Evolutionary conservation across 2,797 vertebrate genomes (phyloP), one percentile per base, ranked within the genome.

Genomic region (Neoniphon sammara): DNA sequence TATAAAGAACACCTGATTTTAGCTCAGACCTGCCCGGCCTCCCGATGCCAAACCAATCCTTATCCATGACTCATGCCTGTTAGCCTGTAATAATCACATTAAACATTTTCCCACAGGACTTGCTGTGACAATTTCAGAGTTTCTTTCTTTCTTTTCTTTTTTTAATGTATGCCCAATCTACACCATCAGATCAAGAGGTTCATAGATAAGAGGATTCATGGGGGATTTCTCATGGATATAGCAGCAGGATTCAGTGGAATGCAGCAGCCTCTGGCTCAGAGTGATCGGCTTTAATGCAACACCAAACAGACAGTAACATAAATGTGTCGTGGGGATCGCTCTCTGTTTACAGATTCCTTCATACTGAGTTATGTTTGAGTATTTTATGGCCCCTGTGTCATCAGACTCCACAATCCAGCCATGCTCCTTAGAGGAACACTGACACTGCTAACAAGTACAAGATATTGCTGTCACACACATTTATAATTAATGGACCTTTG

Each of bases 61-160:
- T 25, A 70, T 49, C 66, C 34, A 31, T 85, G 80, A 86, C 67
- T 82, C 76, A 77, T 68, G 46, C 10, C 57, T 20, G 31, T 66
- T 34, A 30, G 36, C 52, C 74, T 66, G 70, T 81, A 79, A 77
- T 69, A 77, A 69, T 65, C 34, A 52, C 53, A 83, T 80, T 68
- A 27, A 73, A 60, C 0, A 50, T 49, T 71, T 75, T 23, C 66
- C 70, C 47, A 17, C 34, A 70, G 70, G 65, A 68, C 42, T 66
- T 63, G n/a, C 57, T 67, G 1, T 55, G 3, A 75, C 72, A 5
- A 1, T 42, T 63, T 21, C 27, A 1, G 9, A 55, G 27, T 27
- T 27, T n/a, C n/a, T n/a, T n/a, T n/a, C n/a, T n/a, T n/a, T n/a
- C n/a, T 31, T 31, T 31, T 31, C 6, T 7, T 1, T 75, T 66